Base-by-base conservation (phyloP, 2,888 invertebrate genomes). In the Salpingus planirostris region DNA sequence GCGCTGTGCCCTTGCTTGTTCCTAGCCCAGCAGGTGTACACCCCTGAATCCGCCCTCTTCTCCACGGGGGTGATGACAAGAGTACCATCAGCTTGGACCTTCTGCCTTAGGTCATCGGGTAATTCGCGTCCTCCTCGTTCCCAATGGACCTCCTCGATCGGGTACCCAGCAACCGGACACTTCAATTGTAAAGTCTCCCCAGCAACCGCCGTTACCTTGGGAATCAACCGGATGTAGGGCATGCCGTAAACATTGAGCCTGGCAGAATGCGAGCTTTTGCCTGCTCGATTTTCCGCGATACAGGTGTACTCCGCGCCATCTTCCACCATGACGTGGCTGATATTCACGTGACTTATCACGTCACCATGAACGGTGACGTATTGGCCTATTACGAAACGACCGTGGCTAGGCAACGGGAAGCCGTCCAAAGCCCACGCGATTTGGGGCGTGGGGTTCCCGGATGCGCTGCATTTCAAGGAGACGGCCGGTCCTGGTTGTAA, bases 131-230 rank as follows among this genome's bases (percentile, higher is more conserved):
- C 80, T 29, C 76, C 76, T 50, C 81, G 74, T 58, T 81, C 82
- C 87, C 87, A 87, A 40, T 78, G 78, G 52, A 86, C 80, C 53
- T 80, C 77, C 52, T 82, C 80, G 42, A 86, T 80, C 13, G 87
- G 86, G 64, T 81, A 85, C 12, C 87, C 87, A 11, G 85, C 82
- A 14, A 85, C 86, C 11, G 85, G 85, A 64, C 87, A 87, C 60
- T 80, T 79, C 35, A 87, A 67, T 31, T 76, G 73, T 47, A 86
- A 68, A 35, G 74, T 74, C 60, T 84, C 80, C 26, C 83, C 83
- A 5, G 84, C 84, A 7, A 86, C 83, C 3, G 84, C 85, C 13
- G 85, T 85, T 47, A 85, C 78, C 66, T 86, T 85, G 15, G 80
- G 80, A 60, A 87, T 82, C 38, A 80, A 70, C 25, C 85, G 73